Conservation (phyloP, 2,113 vertebrate genomes). For the Todiramphus saurophagus region DNA sequence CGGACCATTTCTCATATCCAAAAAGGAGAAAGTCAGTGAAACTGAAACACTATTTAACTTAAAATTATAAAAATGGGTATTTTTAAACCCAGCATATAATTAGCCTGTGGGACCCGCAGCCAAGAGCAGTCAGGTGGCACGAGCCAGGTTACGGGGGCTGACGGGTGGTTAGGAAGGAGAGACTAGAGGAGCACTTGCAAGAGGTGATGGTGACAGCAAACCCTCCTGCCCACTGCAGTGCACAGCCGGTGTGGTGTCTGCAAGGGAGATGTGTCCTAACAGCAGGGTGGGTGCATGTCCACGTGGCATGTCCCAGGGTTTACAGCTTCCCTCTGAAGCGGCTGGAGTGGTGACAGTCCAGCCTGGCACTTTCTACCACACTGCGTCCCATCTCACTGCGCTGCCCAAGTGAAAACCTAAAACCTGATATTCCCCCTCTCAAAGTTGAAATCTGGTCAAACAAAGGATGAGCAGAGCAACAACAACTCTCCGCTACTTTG, state of each 20-base stretch:
- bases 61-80: neutral
- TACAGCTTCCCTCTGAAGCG: neutral
- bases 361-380: accelerated
- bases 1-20: neutral
- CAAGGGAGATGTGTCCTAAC: neutral
- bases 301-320: accelerated
- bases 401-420: neutral
- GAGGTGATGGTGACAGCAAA: neutral
- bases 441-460: accelerated
- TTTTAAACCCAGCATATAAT: neutral
- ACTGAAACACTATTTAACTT: neutral
- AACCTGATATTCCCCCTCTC: neutral
- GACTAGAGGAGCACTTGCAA: neutral
- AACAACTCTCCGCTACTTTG: neutral
- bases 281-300: neutral
- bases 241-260: accelerated
- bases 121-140: neutral
- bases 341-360: accelerated
- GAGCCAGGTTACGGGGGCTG: neutral
- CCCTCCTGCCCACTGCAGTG: accelerated
- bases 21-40: neutral
- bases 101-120: neutral
- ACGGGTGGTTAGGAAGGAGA: neutral
- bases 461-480: neutral
- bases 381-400: accelerated